Evolutionary conservation across 2,888 invertebrate species (phyloP).

Genomic region (Biston betularia): DNA sequence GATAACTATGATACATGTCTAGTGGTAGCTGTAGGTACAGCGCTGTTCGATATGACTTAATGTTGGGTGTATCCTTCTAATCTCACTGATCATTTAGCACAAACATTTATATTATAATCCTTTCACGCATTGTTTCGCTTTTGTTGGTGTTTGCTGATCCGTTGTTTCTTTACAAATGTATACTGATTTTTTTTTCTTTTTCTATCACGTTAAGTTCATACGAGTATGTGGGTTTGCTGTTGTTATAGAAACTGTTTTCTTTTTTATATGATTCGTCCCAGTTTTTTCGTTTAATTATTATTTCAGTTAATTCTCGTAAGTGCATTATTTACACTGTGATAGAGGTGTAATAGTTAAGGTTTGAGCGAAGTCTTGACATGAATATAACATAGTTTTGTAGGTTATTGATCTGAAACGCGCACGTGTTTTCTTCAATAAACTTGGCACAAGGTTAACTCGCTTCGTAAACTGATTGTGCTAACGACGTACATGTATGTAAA

Average conservation of each 20-base stretch:
- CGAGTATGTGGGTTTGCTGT: constrained; percentile 53
- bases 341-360: constrained; percentile 79
- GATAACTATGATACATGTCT: not conserved
- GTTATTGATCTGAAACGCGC: constrained; percentile 42
- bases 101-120: constrained; percentile 48
- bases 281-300: constrained; percentile 57
- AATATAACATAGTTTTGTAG: constrained; percentile 57
- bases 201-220: constrained; percentile 50
- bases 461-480: not conserved
- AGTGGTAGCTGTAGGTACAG: constrained; percentile 22
- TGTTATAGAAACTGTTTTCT: constrained; percentile 49
- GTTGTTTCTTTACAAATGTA: constrained; percentile 52
- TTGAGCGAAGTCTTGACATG: constrained; percentile 77
- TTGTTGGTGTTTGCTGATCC: constrained; percentile 64
- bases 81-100: constrained; percentile 52
- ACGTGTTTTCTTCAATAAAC: constrained; percentile 18
- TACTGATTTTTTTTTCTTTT: constrained; percentile 42
- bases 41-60: constrained; percentile 30
- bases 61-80: constrained; percentile 32
- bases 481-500: no score
- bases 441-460: not conserved
- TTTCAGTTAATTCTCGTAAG: constrained; percentile 73
- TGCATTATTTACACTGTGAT: constrained; percentile 86
- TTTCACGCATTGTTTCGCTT: constrained; percentile 50
- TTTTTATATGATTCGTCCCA: constrained; percentile 61